These are phyloP conservation scores for Cordilura impudica DNA, from an alignment of 2,888 invertebrate species.

Conservation along the genomic window DNA sequence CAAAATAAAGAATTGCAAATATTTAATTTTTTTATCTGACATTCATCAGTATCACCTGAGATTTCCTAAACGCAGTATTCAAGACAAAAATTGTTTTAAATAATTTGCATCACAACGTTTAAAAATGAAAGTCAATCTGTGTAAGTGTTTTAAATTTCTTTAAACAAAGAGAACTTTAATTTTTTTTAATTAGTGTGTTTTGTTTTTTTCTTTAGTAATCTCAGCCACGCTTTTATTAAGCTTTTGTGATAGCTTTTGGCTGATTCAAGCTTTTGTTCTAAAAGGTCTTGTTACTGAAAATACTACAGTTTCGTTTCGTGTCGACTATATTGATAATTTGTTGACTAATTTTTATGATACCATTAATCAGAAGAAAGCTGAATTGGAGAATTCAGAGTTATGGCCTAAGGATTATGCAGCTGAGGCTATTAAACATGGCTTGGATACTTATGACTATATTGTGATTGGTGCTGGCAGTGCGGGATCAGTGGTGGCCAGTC, in stretches of 20 bases:
- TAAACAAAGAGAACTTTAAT: not conserved
- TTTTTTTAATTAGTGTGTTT: not conserved
- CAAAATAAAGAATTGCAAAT: too few relatives aligned
- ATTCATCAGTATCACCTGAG: not conserved
- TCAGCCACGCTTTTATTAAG: not conserved
- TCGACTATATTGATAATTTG: slow-evolving; percentile 58
- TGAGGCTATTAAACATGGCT: slow-evolving; percentile 28
- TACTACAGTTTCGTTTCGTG: not conserved
- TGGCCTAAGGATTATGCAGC: slow-evolving; percentile 79
- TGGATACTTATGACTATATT: slow-evolving; percentile 79
- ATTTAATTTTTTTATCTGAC: too few relatives aligned
- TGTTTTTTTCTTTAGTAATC: slow-evolving; percentile 11
- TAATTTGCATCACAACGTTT: not conserved
- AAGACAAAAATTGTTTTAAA: not conserved
- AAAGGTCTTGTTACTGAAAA: slow-evolving; percentile 11
- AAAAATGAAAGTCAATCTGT: not conserved
- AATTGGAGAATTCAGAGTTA: slow-evolving; percentile 77
- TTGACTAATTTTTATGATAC: slow-evolving; percentile 63
- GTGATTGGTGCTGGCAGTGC: slow-evolving; percentile 82
- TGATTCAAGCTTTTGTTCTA: not conserved
- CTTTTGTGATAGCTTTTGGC: not conserved
- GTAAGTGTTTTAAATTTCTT: not conserved
- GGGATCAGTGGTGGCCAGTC: slow-evolving; percentile 81
- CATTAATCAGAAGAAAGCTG: slow-evolving; percentile 73
- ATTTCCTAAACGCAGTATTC: not conserved